Conservation (phyloP, 2,888 invertebrate species). For the Aporophyla nigra region DNA sequence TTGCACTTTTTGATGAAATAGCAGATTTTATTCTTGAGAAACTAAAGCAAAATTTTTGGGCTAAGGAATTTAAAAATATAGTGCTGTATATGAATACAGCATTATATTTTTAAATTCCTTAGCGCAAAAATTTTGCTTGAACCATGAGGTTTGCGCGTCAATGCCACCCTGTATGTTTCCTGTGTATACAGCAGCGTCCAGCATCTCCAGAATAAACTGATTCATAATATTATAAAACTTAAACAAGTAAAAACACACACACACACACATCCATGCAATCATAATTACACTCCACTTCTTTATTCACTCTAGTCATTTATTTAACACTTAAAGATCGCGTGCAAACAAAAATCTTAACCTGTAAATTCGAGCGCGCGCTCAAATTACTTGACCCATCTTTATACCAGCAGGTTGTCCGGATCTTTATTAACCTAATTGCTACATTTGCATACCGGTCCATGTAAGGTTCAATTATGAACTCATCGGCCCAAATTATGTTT, state of each 20-base stretch:
- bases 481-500: constrained; percentile 81
- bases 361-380: constrained; percentile 72
- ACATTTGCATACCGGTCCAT: constrained; percentile 84
- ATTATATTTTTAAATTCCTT: too few species aligned
- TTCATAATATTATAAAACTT: not conserved
- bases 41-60: too few species aligned
- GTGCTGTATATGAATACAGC: too few species aligned
- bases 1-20: too few species aligned
- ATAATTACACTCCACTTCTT: constrained; percentile 12
- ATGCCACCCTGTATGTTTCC: not conserved
- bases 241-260: not conserved
- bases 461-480: constrained; percentile 81
- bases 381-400: constrained; percentile 79
- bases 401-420: constrained; percentile 74
- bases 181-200: not conserved
- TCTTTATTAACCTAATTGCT: constrained; percentile 84
- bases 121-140: too few species aligned
- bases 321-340: constrained; percentile 53
- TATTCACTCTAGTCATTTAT: constrained; percentile 38
- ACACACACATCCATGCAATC: not conserved
- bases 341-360: constrained; percentile 68
- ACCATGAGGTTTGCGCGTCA: too few species aligned
- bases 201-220: not conserved
- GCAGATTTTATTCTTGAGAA: too few species aligned
- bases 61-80: too few species aligned